Base-by-base conservation (phyloP, 2,113 vertebrate species). In the Channa maculata region DNA sequence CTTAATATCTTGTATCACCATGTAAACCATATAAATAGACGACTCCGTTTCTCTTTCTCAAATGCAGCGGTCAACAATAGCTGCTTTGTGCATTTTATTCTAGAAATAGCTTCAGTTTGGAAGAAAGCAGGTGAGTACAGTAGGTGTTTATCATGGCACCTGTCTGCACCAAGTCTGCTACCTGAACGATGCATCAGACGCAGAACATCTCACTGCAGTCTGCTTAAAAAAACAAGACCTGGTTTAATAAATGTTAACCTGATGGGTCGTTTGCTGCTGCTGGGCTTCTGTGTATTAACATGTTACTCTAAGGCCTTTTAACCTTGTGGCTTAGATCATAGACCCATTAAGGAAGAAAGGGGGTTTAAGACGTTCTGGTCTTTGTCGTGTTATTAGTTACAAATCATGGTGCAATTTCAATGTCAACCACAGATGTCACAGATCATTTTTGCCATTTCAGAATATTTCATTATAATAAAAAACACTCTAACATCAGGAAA, bases 71-170 rank as follows among this genome's bases (percentile, higher is more conserved):
- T 55, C 14, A 3, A 71, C 57, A 60, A 44, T 50, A 59, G 62
- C 9, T 61, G 82, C 71, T 58, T 24, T 93, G 58, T 95, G 90
- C 92, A 87, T 96, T 79, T 95, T 94, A 88, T 95, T 97, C 86
- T 95, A 98, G 96, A 96, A 95, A 93, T 96, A 96, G 95, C 95
- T 94, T 96, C 93, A 95, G 92, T 96, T 92, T 96, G 95, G 97
- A 98, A 85, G 96, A 97, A 74, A 94, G 93, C 78, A 94, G 96
- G 96, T 97, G 93, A 97, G 95, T 24, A 24, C 24, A 24, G 24
- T 95, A 71, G 79, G 60, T 76, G 13, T 62, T 68, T 79, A 72
- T 90, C 90, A 92, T 94, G 86, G 92, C 85, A 11, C 34, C 13
- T 50, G 63, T 34, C 62, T 77, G 65, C n/a, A 7, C 44, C 15